Evolutionary conservation across 2,113 vertebrate species (phyloP).

Genomic region (Thamnophis sirtalis): DNA sequence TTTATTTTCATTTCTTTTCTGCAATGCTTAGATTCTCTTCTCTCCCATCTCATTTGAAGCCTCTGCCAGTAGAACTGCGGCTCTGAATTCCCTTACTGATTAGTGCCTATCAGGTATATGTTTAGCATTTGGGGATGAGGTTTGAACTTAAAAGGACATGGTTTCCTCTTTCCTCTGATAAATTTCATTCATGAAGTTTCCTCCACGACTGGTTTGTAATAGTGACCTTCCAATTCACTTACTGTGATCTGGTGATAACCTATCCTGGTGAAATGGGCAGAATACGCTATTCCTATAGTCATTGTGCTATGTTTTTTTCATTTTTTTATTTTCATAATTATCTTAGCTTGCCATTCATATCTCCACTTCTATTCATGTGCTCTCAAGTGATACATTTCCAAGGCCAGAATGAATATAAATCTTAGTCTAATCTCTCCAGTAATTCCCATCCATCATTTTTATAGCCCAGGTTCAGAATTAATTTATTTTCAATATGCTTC

Average conservation of each 20-base stretch:
- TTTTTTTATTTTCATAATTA: constrained; percentile 18
- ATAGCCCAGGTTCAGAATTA: not conserved
- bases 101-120: constrained; percentile 26
- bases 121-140: not conserved
- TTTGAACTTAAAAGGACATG: constrained; percentile 37
- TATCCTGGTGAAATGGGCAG: not conserved
- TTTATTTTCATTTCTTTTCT: not conserved
- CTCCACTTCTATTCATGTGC: not conserved
- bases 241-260: not conserved
- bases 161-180: constrained; percentile 11
- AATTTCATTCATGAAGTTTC: constrained; percentile 6
- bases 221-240: constrained; percentile 23
- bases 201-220: not conserved
- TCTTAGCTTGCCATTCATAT: not conserved
- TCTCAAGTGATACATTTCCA: not conserved
- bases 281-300: not conserved
- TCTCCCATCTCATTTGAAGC: not conserved
- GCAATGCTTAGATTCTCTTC: not conserved
- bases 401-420: constrained; percentile 3
- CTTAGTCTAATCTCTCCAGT: not conserved
- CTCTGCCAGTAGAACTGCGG: not conserved
- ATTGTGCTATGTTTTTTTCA: constrained; percentile 18
- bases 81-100: not conserved
- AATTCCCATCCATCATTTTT: constrained; percentile 6
- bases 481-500: constrained; percentile 21